These are phyloP conservation scores for Agelas oroides DNA, from an alignment of 37 sponge, comb jelly and placozoan genomes.

Conservation along the genomic window DNA sequence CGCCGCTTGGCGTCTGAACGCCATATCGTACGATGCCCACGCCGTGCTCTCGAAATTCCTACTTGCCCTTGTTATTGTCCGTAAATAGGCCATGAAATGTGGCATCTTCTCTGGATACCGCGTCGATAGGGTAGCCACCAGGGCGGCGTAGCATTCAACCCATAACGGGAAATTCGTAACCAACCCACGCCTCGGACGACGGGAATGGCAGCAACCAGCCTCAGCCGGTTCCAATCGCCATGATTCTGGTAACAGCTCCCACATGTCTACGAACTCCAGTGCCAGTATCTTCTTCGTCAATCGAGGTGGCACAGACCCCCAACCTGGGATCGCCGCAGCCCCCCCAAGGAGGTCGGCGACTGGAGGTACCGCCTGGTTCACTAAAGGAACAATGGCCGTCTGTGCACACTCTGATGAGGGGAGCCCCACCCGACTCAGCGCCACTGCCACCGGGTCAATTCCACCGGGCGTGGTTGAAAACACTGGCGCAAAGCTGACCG, in stretches of 20 bases:
- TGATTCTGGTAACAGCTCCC: not conserved
- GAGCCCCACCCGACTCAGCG: too few relatives aligned
- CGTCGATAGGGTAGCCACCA: not conserved
- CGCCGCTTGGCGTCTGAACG: slow-evolving; percentile 6
- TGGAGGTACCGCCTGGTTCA: too few relatives aligned
- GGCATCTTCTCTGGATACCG: not conserved
- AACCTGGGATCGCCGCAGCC: too few relatives aligned
- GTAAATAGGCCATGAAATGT: slow-evolving; percentile 2
- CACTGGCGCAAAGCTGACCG: too few relatives aligned
- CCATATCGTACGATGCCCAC: slow-evolving; percentile 9
- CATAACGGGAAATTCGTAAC: not conserved
- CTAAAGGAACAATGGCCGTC: too few relatives aligned
- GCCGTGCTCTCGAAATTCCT: not conserved
- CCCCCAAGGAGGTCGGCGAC: too few relatives aligned
- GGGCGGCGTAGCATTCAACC: not conserved
- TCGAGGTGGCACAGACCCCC: not conserved
- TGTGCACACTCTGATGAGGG: too few relatives aligned
- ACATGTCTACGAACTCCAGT: slow-evolving; percentile 1
- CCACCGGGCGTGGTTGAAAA: too few relatives aligned
- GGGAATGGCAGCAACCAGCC: not conserved
- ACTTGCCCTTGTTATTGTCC: not conserved
- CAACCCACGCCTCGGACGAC: not conserved
- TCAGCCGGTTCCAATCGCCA: not conserved
- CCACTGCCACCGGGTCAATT: too few relatives aligned
- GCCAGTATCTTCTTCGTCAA: not conserved